These are phyloP conservation scores for Harpagifer antarcticus DNA, from an alignment of 2,797 vertebrate genomes.

Conservation along the genomic window DNA sequence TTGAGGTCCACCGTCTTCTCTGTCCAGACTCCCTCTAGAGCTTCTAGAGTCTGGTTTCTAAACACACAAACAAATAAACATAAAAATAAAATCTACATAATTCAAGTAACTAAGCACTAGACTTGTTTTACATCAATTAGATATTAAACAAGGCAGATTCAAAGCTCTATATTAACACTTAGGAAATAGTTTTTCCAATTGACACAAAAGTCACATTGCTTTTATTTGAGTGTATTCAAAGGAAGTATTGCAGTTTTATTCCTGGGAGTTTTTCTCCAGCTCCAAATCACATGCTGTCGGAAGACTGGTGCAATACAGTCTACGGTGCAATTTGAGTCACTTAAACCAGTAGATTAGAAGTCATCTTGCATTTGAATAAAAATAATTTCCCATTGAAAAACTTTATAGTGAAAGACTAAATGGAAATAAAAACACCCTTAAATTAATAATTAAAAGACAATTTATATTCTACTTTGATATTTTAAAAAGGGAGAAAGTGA, in stretches of 20 bases:
- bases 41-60: constrained; percentile 97
- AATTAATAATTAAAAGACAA: background rate
- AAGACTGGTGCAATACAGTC: constrained; percentile 3
- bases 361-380: background rate
- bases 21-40: constrained; percentile 93
- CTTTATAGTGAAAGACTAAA: background rate
- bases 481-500: background rate
- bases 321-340: background rate
- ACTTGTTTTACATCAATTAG: background rate
- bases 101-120: background rate
- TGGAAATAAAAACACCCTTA: background rate
- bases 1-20: constrained; percentile 92
- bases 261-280: background rate
- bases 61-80: constrained; percentile 51
- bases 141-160: background rate
- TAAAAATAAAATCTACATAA: constrained; percentile 1
- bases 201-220: background rate
- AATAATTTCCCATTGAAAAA: background rate
- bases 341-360: background rate
- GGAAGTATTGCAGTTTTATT: constrained; percentile 3
- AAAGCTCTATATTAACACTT: background rate
- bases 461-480: background rate
- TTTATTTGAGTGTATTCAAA: constrained; percentile 6
- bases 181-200: background rate
- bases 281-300: background rate